Percentiles rank a stretch among this genome's conserved stretches.
Conservation (phyloP, 2,113 vertebrate genomes). For the Galeopterus variegatus region DNA sequence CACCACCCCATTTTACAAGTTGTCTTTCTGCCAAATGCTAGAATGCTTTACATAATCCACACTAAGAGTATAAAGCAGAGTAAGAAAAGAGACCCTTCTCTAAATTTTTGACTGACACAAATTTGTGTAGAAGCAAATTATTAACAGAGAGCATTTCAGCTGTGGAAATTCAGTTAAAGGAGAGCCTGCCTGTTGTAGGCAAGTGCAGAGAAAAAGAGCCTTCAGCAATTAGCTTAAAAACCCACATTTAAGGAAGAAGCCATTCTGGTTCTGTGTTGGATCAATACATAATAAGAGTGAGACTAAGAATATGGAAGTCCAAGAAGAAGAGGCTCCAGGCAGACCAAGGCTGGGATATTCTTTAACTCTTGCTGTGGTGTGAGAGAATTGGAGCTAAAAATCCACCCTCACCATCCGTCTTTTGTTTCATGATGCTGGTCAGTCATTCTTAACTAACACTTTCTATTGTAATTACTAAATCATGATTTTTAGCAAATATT, state of each 20-base stretch:
- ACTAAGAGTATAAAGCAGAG: background rate
- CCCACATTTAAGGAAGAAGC: background rate
- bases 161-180: background rate
- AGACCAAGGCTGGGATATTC: background rate
- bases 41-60: constrained; percentile 28
- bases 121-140: constrained; percentile 37
- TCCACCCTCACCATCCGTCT: background rate
- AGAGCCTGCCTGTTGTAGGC: background rate
- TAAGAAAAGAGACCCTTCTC: background rate
- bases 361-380: background rate
- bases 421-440: constrained; percentile 29
- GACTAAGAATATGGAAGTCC: background rate
- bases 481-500: background rate
- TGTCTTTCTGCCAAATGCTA: constrained; percentile 36
- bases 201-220: background rate
- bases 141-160: background rate
- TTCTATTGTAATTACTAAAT: constrained; percentile 26
- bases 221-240: background rate
- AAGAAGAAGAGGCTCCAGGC: background rate
- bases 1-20: background rate
- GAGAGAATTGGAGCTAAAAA: background rate
- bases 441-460: background rate
- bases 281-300: background rate
- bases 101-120: background rate
- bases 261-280: background rate